Base-by-base conservation (phyloP, 2,113 vertebrate genomes). In the Lontra canadensis region DNA sequence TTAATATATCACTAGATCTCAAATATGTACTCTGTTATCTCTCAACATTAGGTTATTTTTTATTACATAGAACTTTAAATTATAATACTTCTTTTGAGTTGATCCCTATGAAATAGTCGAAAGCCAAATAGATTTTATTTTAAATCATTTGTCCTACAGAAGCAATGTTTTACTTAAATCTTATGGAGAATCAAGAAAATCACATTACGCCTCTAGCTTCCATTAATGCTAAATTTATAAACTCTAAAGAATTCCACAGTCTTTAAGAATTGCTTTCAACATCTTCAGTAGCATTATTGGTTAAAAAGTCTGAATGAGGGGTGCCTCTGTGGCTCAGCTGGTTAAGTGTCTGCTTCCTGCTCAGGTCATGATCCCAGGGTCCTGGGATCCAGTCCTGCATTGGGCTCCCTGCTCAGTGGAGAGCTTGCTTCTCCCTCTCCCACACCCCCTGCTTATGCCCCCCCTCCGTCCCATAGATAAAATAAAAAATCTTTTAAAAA, bases 21-120 rank as follows among this genome's bases (percentile, higher is more conserved):
- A 87, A 91, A 42, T 91, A 55, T 18, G 11, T 67, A 88, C 59
- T 61, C 34, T 63, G 5, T 82, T 31, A 23, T 44, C 39, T 80
- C 39, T 88, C 80, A 79, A 78, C 11, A 36, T 67, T 34, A 95
- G 81, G 6, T 73, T 76, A 34, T 67, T 92, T 97, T 94, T 57
- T 52, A 26, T 96, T 42, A 78, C 20, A 18, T 25, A 78, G 6
- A 67, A 79, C 17, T 95, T 82, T 23, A 78, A 89, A 36, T 82
- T 59, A n/a, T 29, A 87, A 91, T 26, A 59, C 59, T 73, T 85
- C 55, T 74, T n/a, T 76, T 82, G 31, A 90, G 26, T 84, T 96
- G 23, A 78, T 63, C 21, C 34, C 6, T 83, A 79, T 10, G n/a
- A 90, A 26, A 73, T 1, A 74, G 17, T 88, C 44, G 44, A 73